Percentiles rank a stretch among this genome's conserved stretches.
Conservation (phyloP, 35 echinoderm and acorn worm genomes). For the Apostichopus californicus region DNA sequence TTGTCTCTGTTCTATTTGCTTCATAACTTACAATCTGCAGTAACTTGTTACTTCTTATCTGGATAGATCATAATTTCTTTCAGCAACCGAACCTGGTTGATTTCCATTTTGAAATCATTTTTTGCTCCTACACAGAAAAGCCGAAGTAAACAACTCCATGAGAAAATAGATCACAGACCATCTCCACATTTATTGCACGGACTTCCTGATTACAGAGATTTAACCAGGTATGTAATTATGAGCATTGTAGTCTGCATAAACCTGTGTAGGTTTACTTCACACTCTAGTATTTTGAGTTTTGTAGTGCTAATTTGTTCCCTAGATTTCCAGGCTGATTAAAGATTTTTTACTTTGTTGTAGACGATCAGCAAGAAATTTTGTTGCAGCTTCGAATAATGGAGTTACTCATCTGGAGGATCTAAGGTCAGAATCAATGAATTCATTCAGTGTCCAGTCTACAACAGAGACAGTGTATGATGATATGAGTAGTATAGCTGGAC, state of each 20-base stretch:
- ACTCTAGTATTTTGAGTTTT: no score
- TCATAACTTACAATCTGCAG: no score
- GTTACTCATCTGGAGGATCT: constrained; percentile 79
- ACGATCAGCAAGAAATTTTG: constrained; percentile 77
- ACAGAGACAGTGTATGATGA: constrained; percentile 44
- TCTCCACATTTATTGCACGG: constrained; percentile 16
- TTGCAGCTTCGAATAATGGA: constrained; percentile 81
- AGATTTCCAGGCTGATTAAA: no score
- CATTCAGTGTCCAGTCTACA: constrained; percentile 37
- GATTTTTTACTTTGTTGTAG: constrained; percentile 6
- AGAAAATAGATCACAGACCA: not conserved
- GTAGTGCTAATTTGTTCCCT: no score
- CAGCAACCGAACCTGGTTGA: no score
- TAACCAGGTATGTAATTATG: constrained; percentile 3
- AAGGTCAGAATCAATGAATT: constrained; percentile 52
- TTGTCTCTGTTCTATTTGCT: no score
- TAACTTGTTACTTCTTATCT: no score
- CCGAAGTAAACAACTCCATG: not conserved
- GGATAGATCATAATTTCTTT: not conserved
- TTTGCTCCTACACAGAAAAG: constrained; percentile 3
- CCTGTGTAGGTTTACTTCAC: no score
- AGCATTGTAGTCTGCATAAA: not conserved
- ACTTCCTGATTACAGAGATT: constrained; percentile 22
- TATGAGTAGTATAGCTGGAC: constrained; percentile 61
- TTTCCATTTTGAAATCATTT: not conserved